phyloP scores from a whole-genome alignment of 2,113 vertebrate genomes.

The Phycodurus eques region DNA sequence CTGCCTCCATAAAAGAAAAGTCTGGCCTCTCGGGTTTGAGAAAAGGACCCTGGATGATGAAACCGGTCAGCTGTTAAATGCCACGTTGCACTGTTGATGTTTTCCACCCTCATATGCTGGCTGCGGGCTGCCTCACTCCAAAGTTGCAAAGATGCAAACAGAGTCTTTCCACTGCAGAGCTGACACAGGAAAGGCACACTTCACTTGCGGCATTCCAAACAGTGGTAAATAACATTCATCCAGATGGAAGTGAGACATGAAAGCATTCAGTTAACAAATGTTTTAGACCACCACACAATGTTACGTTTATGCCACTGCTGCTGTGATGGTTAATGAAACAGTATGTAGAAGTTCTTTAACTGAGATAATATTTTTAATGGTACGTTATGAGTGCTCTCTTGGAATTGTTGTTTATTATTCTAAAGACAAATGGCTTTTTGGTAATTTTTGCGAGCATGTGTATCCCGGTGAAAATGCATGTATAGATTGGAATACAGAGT shows the following conservation, averaged over 20 bases:
- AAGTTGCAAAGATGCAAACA: not conserved
- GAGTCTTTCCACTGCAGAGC: constrained; percentile 5
- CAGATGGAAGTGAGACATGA: not conserved
- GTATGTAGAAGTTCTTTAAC: not conserved
- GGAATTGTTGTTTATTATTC: not conserved
- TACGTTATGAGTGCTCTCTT: not conserved
- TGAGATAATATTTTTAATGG: not conserved
- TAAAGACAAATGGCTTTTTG: too few species aligned
- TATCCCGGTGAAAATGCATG: too few species aligned
- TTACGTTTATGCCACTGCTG: not conserved
- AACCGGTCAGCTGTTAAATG: constrained; percentile 63
- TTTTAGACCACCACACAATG: not conserved
- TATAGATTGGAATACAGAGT: too few species aligned
- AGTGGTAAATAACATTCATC: not conserved
- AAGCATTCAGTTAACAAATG: not conserved
- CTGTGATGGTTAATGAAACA: not conserved
- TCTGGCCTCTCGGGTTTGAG: constrained; percentile 15
- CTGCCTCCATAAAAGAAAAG: not conserved
- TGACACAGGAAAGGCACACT: not conserved
- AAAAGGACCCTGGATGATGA: constrained; percentile 41
- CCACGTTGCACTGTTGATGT: constrained; percentile 69
- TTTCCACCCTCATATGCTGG: constrained; percentile 30
- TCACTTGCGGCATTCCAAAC: not conserved
- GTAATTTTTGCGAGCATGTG: not conserved
- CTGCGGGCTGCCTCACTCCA: not conserved